These are phyloP conservation scores for Proterorhinus semilunaris DNA, from an alignment of 2,113 vertebrate genomes.

Conservation along the genomic window DNA sequence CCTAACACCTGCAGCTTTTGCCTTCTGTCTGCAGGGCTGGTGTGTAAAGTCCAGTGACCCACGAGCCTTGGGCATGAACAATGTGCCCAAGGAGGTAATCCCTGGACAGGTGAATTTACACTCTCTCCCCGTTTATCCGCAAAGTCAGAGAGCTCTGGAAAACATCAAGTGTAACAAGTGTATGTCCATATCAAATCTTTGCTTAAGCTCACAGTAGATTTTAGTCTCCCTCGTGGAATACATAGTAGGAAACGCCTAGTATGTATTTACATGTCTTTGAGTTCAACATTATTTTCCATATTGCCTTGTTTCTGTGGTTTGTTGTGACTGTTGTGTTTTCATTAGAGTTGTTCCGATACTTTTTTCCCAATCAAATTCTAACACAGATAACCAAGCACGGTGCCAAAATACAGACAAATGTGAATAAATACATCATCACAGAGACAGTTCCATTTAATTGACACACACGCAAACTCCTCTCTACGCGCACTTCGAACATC, in stretches of 20 bases:
- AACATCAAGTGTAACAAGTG: constrained; percentile 3
- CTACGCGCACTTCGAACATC: too few species aligned
- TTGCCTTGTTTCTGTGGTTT: constrained; percentile 17
- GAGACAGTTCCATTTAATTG: too few species aligned
- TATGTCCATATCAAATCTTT: neutral
- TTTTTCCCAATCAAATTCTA: too few species aligned
- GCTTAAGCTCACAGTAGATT: neutral
- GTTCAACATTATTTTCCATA: neutral
- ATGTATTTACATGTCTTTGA: constrained; percentile 9
- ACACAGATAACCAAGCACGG: too few species aligned
- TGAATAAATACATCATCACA: too few species aligned
- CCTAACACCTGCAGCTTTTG: constrained; percentile 41
- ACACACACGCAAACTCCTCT: too few species aligned
- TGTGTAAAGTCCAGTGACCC: constrained; percentile 81
- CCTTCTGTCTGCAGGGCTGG: constrained; percentile 79
- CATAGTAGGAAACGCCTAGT: neutral
- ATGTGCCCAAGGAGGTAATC: constrained; percentile 81
- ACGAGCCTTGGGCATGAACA: constrained; percentile 71
- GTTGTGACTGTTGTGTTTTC: neutral
- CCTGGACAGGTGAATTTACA: constrained; percentile 79
- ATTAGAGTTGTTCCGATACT: neutral
- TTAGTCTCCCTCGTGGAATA: neutral
- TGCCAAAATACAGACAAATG: too few species aligned
- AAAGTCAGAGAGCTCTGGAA: constrained; percentile 9
- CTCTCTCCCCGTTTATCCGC: constrained; percentile 12